Evolutionary conservation across 1,140 invertebrate genomes (phyloP).

Genomic region (Cyphomyrmex costatus): DNA sequence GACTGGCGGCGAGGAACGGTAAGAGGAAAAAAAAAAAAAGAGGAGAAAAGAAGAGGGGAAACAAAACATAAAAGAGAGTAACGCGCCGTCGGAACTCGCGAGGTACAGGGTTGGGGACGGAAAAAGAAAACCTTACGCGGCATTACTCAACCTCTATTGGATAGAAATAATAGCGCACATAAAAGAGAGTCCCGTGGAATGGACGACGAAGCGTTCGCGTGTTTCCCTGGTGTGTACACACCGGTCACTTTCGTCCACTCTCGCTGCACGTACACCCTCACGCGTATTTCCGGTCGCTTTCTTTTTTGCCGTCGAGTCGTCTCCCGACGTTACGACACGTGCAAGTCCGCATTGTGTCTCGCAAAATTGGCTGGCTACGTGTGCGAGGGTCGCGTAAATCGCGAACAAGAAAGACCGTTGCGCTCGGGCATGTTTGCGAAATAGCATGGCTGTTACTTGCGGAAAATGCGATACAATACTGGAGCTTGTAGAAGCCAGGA

Average conservation of each 20-base stretch:
- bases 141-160: constrained; percentile 80
- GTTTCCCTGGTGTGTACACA: neutral
- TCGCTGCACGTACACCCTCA: neutral
- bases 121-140: constrained; percentile 36
- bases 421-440: constrained; percentile 53
- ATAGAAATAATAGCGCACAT: constrained; percentile 78
- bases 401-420: constrained; percentile 56
- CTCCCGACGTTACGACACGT: constrained; percentile 31
- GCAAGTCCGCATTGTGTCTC: constrained; percentile 46
- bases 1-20: neutral
- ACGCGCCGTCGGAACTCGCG: neutral
- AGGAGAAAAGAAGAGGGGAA: neutral
- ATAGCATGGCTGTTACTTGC: constrained; percentile 54
- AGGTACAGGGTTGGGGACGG: neutral
- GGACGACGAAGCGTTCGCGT: constrained; percentile 24
- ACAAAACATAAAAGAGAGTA: neutral
- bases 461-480: constrained; percentile 52
- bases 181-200: constrained; percentile 43
- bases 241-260: constrained; percentile 17
- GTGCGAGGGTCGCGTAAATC: constrained; percentile 48
- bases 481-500: neutral
- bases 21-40: neutral
- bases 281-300: neutral
- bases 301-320: constrained; percentile 24
- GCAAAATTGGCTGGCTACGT: constrained; percentile 50